Base-by-base conservation (phyloP, 2,888 invertebrate species). In the Eristalis tenax region DNA sequence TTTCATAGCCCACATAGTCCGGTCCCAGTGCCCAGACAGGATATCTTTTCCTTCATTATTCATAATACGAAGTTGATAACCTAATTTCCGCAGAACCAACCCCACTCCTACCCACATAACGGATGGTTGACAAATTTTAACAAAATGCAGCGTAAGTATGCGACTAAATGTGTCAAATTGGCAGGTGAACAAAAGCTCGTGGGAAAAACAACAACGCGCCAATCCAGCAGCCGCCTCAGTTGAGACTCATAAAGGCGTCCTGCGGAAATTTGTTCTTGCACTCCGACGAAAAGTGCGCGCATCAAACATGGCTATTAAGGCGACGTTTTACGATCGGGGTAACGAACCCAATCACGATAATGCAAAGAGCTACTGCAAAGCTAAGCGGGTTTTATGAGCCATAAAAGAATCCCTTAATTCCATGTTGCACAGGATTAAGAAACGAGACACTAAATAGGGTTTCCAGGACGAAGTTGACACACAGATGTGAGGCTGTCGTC, bases 261-360 rank as follows among this genome's bases (percentile, higher is more conserved):
- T 77, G 28, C 26, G 35, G 18, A 69, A 77, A 61, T 40, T 66
- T 68, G 28, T 38, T 40, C 35, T 65, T 79, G 56, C 59, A 59
- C 40, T 35, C 50, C 61, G 32, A 35, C 35, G 40, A 71, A 61
- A 63, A 64, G 50, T 32, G 71, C 50, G 63, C 75, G 38, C 74
- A 61, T 68, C 71, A 75, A 86, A 83, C 71, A 83, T 66, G 32
- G 40, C 78, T 61, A 83, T 83, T 83, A 86, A 79, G 78, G 66
- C 78, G 65, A 63, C 50, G 57, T 76, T 78, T 83, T 82, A 78
- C 75, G 75, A 68, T 65, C 8, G 65, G 78, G 61, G 74, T 79
- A 83, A 83, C 83, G 83, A 86, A 83, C 70, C 78, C 83, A 79
- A 86, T 83, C 70, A 71, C 70, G 43, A 83, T 79, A 78, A 75